A percentile compares a stretch with the other conserved stretches of the same genome.
Evolutionary conservation across 2,113 vertebrate genomes (phyloP).

Genomic region (Aythya baeri): DNA sequence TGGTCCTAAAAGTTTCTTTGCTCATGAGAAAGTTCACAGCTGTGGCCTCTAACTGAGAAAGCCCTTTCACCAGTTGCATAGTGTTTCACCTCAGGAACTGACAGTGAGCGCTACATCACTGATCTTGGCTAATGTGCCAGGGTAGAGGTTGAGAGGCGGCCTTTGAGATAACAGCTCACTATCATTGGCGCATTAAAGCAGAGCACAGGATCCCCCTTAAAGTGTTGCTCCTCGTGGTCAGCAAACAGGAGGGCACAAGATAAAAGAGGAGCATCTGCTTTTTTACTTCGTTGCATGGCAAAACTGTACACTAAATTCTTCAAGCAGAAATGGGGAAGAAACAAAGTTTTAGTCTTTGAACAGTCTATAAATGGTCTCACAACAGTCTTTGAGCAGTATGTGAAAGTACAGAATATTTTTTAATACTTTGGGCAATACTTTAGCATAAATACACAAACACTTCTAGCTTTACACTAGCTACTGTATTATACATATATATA

Average conservation of each 20-base stretch:
- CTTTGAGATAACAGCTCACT: constrained; percentile 31
- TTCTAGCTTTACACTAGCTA: background rate
- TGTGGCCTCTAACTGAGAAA: constrained; percentile 38
- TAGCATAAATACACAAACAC: background rate
- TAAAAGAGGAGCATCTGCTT: background rate
- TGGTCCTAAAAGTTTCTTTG: background rate
- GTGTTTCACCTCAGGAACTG: constrained; percentile 46
- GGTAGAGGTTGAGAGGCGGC: constrained; percentile 62
- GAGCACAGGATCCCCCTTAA: background rate
- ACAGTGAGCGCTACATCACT: background rate
- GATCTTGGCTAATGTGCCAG: constrained; percentile 22
- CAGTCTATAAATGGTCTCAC: background rate
- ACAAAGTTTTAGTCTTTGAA: background rate
- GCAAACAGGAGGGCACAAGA: background rate
- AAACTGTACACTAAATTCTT: background rate
- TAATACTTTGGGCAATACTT: background rate
- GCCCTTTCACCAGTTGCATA: constrained; percentile 42
- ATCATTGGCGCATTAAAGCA: background rate
- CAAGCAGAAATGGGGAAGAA: background rate
- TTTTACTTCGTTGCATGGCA: background rate
- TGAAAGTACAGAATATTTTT: background rate
- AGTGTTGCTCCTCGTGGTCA: background rate
- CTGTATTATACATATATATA: background rate
- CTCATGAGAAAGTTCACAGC: constrained; percentile 62
- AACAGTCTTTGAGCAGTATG: background rate